phyloP scores from a whole-genome alignment of 2,888 invertebrate genomes.

The Balanococcus diminutus region DNA sequence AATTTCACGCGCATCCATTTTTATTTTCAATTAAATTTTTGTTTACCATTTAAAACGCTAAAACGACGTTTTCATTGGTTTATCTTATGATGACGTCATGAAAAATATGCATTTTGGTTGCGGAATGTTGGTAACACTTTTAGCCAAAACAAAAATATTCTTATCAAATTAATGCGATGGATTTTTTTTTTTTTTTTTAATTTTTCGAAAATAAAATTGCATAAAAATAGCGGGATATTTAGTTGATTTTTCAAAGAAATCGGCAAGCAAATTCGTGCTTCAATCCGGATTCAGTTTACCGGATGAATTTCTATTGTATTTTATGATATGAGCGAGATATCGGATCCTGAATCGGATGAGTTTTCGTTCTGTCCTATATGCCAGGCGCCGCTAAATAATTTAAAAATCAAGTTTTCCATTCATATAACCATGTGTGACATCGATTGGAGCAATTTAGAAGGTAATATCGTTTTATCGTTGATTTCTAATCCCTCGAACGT shows the following conservation, averaged over 20 bases:
- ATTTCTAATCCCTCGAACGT: not conserved
- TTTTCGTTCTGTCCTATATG: slow-evolving; percentile 57
- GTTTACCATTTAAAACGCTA: not conserved
- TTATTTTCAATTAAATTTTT: slow-evolving; percentile 3
- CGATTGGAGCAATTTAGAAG: slow-evolving; percentile 54
- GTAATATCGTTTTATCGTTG: not conserved
- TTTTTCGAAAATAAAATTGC: not conserved
- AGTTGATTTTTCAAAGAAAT: not conserved
- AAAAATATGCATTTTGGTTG: not conserved
- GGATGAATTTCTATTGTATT: not conserved
- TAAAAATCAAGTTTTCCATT: slow-evolving; percentile 55
- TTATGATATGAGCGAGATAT: not conserved
- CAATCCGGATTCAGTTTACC: not conserved
- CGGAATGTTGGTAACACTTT: not conserved
- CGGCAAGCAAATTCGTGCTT: not conserved
- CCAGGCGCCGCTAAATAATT: slow-evolving; percentile 57
- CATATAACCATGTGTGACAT: slow-evolving; percentile 56
- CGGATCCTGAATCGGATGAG: slow-evolving; percentile 38
- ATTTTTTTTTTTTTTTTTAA: not conserved
- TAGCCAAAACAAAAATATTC: not conserved
- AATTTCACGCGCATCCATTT: slow-evolving; percentile 19
- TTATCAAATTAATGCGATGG: not conserved
- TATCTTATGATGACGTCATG: not conserved
- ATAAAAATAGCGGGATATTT: not conserved
- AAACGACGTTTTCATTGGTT: not conserved